Conservation (phyloP, 2,797 vertebrate genomes). For the Hafferia zeledoni region DNA sequence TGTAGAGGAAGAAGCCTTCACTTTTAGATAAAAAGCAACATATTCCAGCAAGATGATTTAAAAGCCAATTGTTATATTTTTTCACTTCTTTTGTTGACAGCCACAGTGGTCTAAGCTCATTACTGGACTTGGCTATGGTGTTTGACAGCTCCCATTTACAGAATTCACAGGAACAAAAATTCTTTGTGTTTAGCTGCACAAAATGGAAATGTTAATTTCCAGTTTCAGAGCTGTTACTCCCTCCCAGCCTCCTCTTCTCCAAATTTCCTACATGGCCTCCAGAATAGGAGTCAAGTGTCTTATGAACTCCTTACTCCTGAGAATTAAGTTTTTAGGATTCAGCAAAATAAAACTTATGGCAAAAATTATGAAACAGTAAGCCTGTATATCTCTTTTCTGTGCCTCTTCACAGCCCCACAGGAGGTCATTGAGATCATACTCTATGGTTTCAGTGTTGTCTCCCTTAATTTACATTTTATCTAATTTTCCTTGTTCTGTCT, state of each 20-base stretch:
- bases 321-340: not conserved
- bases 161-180: not conserved
- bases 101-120: not conserved
- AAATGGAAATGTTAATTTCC: not conserved
- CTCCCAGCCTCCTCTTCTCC: fast-evolving
- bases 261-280: not conserved
- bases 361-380: not conserved
- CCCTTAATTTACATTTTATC: constrained; percentile 45
- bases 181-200: not conserved
- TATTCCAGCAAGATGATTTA: not conserved
- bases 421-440: not conserved
- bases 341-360: not conserved
- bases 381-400: not conserved
- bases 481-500: constrained; percentile 5
- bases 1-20: not conserved
- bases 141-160: not conserved
- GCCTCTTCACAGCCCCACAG: not conserved
- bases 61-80: not conserved
- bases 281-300: not conserved
- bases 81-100: not conserved
- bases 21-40: not conserved
- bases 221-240: not conserved
- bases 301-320: not conserved
- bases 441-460: not conserved
- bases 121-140: not conserved